A percentile compares a stretch with the other conserved stretches of the same genome.
These are phyloP conservation scores for Melitaea cinxia DNA, from an alignment of 1,140 invertebrate genomes.

Conservation along the genomic window DNA sequence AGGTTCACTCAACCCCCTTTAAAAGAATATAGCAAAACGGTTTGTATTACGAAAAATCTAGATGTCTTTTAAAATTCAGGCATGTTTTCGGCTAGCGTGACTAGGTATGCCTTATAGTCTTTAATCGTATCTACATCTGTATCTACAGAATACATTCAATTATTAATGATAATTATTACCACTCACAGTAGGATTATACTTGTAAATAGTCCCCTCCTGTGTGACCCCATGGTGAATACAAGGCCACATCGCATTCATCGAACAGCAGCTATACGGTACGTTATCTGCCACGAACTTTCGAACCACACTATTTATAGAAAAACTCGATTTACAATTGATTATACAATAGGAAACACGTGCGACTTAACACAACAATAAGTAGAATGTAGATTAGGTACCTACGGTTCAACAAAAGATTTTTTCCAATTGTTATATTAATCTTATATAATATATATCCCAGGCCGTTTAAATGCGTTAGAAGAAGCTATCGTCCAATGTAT, in stretches of 20 bases:
- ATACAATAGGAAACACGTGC: background rate
- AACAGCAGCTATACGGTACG: slow-evolving; percentile 74
- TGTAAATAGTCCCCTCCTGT: slow-evolving; percentile 60
- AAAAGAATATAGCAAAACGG: no score
- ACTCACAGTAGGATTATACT: slow-evolving; percentile 62
- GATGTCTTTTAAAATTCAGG: no score
- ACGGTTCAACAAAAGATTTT: no score
- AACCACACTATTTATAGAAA: slow-evolving; percentile 19
- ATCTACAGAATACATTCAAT: background rate
- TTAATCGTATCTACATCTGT: slow-evolving; percentile 2
- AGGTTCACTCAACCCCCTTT: no score
- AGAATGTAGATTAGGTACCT: background rate
- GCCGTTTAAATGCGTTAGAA: no score
- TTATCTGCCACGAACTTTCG: slow-evolving; percentile 69
- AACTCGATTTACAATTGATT: background rate
- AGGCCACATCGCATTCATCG: slow-evolving; percentile 62
- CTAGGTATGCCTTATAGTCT: no score
- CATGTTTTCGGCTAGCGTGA: no score
- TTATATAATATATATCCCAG: no score
- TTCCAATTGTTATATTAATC: no score
- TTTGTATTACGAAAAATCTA: no score
- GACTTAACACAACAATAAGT: background rate
- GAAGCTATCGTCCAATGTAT: no score
- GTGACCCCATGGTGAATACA: slow-evolving; percentile 69
- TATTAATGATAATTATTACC: background rate